Base-by-base conservation (phyloP, 2,113 vertebrate genomes). In the Anolis carolinensis region DNA sequence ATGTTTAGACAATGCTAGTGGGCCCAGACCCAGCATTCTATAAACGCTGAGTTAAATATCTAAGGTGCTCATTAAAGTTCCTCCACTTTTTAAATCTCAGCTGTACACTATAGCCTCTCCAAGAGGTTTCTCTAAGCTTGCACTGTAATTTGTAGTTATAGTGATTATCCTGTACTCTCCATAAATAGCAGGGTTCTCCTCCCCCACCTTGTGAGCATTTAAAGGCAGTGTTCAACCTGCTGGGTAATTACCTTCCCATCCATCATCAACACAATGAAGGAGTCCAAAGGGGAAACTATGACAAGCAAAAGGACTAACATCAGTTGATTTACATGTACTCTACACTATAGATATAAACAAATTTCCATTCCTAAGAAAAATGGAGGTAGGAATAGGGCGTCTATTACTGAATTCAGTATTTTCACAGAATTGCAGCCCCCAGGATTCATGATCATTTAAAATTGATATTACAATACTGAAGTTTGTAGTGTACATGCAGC, bases 101-200 rank as follows among this genome's bases (percentile, higher is more conserved):
- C 13, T 65, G 21, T 5, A 65, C 21, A 21, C 25, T 25, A 65
- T n/a, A 62, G n/a, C 55, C 30, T 62, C 30, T 62, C 55, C 32
- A 79, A 32, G n/a, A 79, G 77, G 77, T 55, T 36, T 10, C 20
- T 32, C 7, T 79, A 62, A 52, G n/a, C 77, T 79, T 62, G 77
- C 21, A 27, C 77, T 79, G 32, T 79, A 79, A 63, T 79, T 79
- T 79, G 52, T 55, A 79, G 77, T 9, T 55, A 79, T n/a, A 79
- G 18, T n/a, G 50, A 79, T 79, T 79, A 79, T 62, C 52, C 32
- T 36, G 23, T 20, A 25, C 77, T 62, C 77, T 63, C 77, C 77
- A 79, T 79, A 62, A 79, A 79, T 79, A 79, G 77, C 55, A 62
- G 55, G 52, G 77, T 25, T 62, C 77, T 78, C 76, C 18, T n/a